Evolutionary conservation across 2,888 invertebrate genomes (phyloP), one percentile per base, ranked within the genome.

Genomic region (Apotomis turbidana): DNA sequence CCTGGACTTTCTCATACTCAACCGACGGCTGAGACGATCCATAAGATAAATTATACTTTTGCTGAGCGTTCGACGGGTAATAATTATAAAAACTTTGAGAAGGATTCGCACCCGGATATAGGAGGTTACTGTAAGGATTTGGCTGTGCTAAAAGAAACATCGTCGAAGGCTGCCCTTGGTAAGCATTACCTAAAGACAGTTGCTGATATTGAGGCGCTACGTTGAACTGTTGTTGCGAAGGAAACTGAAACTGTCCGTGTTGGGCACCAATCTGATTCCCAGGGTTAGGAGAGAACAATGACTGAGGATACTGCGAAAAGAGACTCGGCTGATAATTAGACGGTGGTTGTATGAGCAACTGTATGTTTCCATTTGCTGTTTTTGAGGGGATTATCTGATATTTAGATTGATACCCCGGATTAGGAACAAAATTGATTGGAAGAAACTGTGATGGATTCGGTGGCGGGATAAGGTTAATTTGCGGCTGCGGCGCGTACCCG

Each of bases 391-490:
- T 79, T 15, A 91, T 70, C 79, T 93, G 93, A 71, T 91, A 93
- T 74, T 93, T 94, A 0, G 90, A 79, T 76, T 93, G 93, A 72
- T 91, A 93, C 2, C 91, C 92, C n/a, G 89, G 81, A 76, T 80
- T 91, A 0, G 90, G 89, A 12, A 91, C 78, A 64, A 91, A 92
- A 72, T 90, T 93, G 15, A 92, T 90, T 90, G 0, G 90, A 83
- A 5, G 88, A 80, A 51, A 82, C 82, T 27, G 84, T 79, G 71
- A 71, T 27, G 67, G 41, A 44, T 15, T 58, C 12, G 79, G 80
- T 1, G 88, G 86, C 10, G 87, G 85, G 13, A 88, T 76, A 4
- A 85, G 74, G 71, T 85, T 88, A 51, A 87, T 76, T 77, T 87
- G 90, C 4, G 84, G 84, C 61, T 85, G 88, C 60, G 79, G 85